Base-by-base conservation (phyloP, 2,113 vertebrate genomes). In the Elachura formosa region DNA sequence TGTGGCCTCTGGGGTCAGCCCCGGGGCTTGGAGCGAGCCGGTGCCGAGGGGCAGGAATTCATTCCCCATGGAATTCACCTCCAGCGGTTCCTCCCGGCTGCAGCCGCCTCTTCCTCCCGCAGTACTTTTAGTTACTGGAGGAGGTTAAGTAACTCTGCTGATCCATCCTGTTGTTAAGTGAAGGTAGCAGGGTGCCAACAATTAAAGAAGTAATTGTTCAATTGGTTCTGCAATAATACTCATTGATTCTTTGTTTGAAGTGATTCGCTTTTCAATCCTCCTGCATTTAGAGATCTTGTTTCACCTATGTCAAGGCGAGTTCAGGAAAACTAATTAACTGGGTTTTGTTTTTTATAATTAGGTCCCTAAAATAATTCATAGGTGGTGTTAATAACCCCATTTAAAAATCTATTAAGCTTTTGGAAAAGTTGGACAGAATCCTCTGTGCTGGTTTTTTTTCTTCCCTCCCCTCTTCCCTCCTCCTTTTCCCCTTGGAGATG, bases 381-480 rank as follows among this genome's bases (percentile, higher is more conserved):
- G 98, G 98, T 99, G 98, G 98, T 99, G 98, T 98, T 99, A 99
- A 99, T 99, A 99, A 99, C 98, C 98, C 98, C 98, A 98, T 99
- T 99, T 99, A 99, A 98, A 97, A 99, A 98, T 98, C 98, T 99
- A 99, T 98, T 99, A 99, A 98, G 98, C 98, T 98, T 98, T 98
- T 98, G 98, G 97, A 98, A 98, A 99, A 98, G 98, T 98, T 97
- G 97, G 98, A 97, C 97, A 97, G 97, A 97, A 98, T 98, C 97
- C 97, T 98, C 96, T 96, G 97, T 75, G 96, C 97, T 94, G 93
- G 19, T 33, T 56, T 55, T 52, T 76, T 83, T 68, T 40, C 19
- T 52, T 45, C 24, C 34, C 13, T 56, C 45, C 58, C 19, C 38
- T 58, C 59, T 41, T 54, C 82, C 55, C 80, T 89, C 74, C 89